Evolutionary conservation across 2,888 invertebrate species (phyloP).

Genomic region (Cerceris rybyensis): DNA sequence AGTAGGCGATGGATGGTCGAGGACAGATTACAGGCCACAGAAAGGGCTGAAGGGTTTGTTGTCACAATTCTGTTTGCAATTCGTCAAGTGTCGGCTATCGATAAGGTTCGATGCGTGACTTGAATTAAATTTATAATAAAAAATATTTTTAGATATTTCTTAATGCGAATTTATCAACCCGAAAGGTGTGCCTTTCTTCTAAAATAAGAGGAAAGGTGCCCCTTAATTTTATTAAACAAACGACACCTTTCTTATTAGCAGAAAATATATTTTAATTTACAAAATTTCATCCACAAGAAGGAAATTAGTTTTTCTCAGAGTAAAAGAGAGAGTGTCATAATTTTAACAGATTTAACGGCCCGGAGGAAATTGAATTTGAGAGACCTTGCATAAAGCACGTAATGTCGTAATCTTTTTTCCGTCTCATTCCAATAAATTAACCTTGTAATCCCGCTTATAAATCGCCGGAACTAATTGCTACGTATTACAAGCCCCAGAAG

Average conservation of each 20-base stretch:
- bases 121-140: slow-evolving; percentile 22
- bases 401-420: slow-evolving; percentile 7
- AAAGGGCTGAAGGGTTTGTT: slow-evolving; percentile 72
- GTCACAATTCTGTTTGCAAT: slow-evolving; percentile 67
- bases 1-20: slow-evolving; percentile 74
- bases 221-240: background rate
- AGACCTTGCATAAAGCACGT: background rate
- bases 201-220: background rate
- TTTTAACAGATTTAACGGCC: too few relatives aligned
- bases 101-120: slow-evolving; percentile 64
- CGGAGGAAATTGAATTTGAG: background rate
- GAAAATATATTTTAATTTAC: background rate
- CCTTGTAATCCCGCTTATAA: slow-evolving; percentile 70
- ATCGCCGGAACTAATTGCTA: slow-evolving; percentile 72
- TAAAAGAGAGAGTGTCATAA: too few relatives aligned
- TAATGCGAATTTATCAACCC: background rate
- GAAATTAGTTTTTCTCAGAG: too few relatives aligned
- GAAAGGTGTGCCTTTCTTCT: background rate
- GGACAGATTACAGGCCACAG: slow-evolving; percentile 81
- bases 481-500: slow-evolving; percentile 65
- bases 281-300: too few relatives aligned
- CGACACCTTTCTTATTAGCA: background rate
- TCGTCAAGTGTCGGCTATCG: slow-evolving; percentile 72
- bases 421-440: slow-evolving; percentile 65
- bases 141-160: too few relatives aligned